Evolutionary conservation across 1,140 invertebrate species (phyloP), one percentile per base, ranked within the genome.

Genomic region (Drosophila saltans): DNA sequence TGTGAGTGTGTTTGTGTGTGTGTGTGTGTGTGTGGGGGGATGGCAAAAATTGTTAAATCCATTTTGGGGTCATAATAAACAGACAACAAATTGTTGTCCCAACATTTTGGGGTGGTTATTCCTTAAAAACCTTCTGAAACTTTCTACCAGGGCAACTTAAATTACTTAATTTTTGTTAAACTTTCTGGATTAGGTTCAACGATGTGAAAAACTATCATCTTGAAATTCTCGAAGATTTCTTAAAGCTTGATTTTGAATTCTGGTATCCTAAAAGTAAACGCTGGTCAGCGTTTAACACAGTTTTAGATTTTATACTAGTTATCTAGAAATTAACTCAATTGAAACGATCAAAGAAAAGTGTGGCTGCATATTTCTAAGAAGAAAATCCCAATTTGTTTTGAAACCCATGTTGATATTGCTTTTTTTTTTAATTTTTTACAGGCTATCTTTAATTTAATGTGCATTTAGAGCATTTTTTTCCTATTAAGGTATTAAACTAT

Each of bases 41-140:
- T 75, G 65, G 72, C 72, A 80, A 39, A 83, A 82, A 83, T 83
- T 83, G 73, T 69, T 63, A 69, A 68, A 77, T 72, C 75, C 75
- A 66, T 70, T 63, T 64, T 48, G 62, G 62, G 62, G 65, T 41
- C 26, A 62, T 75, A 70, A 43, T 39, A 73, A 61, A 52, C 55
- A 66, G 67, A 60, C 70, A 73, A 63, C 59, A 66, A 73, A 79
- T 81, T 70, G 62, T 48, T 16, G 61, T 69, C 55, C 64, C 52
- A 28, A 64, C 58, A 56, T 75, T 36, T 57, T 39, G 33, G 33
- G 57, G 9, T 28, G 28, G 30, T 16, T 21, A 3, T 10, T 59
- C n/a, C n/a, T 59, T 36, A 5, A 59, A 40, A 3, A 36, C 3
- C 33, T 6, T 36, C 33, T 36, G 6, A 36, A 36, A 36, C 33